Evolutionary conservation across 2,113 vertebrate species (phyloP), one percentile per base, ranked within the genome.

Genomic region (Eptatretus burgeri): DNA sequence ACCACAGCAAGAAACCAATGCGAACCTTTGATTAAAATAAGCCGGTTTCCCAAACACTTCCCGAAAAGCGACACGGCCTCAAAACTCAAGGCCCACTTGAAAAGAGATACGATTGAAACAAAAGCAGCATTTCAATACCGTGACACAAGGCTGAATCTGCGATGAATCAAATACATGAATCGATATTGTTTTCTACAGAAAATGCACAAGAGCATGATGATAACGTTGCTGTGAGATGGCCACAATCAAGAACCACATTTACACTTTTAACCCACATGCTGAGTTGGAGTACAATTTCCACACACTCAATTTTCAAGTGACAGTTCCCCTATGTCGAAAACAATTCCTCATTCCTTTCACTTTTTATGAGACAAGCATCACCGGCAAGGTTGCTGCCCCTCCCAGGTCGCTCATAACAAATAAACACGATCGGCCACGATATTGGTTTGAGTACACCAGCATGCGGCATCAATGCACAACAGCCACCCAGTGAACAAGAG

Each of bases 61-160:
- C 51, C 63, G 18, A 64, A 51, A 14, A 51, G 41, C 14, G 14
- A 9, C 63, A 16, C 16, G 20, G 18, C 51, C 16, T 19, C 18
- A 64, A 64, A 13, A 14, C n/a, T n/a, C n/a, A n/a, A n/a, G n/a
- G n/a, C n/a, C n/a, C n/a, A n/a, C n/a, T n/a, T n/a, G n/a, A n/a
- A n/a, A n/a, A n/a, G n/a, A n/a, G n/a, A n/a, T n/a, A n/a, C n/a
- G n/a, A n/a, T n/a, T n/a, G n/a, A n/a, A 11, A 19, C 14, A 51
- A 65, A 63, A 17, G 18, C 51, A 65, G n/a, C 18, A 27, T 13
- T 27, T 20, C 19, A 62, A 60, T 65, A 17, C 18, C n/a, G n/a
- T n/a, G n/a, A n/a, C 13, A 14, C 27, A 52, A 17, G 50, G 13
- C 13, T 27, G 20, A 62, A 17, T 65, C 12, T 53, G 19, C 49